A percentile compares a stretch with the other conserved stretches of the same genome.
Evolutionary conservation across 92 coral and sea anemone genomes (phyloP).

Genomic region (Epizoanthus fatuus): DNA sequence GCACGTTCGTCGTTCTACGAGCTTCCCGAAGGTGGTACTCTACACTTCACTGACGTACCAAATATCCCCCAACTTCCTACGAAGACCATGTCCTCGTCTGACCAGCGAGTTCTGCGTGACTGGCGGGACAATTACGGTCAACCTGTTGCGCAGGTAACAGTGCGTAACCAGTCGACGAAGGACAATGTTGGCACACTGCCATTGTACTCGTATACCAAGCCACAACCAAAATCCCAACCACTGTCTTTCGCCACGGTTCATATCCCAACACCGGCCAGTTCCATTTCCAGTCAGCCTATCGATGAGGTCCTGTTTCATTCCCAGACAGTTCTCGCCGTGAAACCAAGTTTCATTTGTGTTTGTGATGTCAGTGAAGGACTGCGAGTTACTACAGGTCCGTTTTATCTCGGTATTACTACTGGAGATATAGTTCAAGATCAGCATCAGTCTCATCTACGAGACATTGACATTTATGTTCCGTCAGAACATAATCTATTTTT

Average conservation of each 20-base stretch:
- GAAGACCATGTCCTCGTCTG: slow-evolving; percentile 24
- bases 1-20: slow-evolving; percentile 49
- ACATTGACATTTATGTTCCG: slow-evolving; percentile 1
- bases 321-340: no score
- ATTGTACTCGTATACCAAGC: slow-evolving; percentile 50
- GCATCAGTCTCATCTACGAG: background rate
- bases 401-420: slow-evolving; percentile 18
- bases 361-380: background rate
- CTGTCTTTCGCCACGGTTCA: background rate
- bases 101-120: slow-evolving; percentile 56
- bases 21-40: slow-evolving; percentile 48
- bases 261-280: no score
- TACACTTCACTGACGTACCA: slow-evolving; percentile 48
- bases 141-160: slow-evolving; percentile 55
- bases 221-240: background rate
- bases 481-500: background rate
- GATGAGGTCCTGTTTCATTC: no score
- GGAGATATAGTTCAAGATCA: slow-evolving; percentile 16
- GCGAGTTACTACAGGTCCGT: background rate
- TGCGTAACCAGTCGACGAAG: slow-evolving; percentile 55
- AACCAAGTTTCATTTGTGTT: background rate
- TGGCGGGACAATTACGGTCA: slow-evolving; percentile 58
- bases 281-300: no score
- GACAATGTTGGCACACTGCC: slow-evolving; percentile 71
- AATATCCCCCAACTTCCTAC: slow-evolving; percentile 46